Conservation (phyloP, 2,113 vertebrate species). For the Corvus hawaiiensis region DNA sequence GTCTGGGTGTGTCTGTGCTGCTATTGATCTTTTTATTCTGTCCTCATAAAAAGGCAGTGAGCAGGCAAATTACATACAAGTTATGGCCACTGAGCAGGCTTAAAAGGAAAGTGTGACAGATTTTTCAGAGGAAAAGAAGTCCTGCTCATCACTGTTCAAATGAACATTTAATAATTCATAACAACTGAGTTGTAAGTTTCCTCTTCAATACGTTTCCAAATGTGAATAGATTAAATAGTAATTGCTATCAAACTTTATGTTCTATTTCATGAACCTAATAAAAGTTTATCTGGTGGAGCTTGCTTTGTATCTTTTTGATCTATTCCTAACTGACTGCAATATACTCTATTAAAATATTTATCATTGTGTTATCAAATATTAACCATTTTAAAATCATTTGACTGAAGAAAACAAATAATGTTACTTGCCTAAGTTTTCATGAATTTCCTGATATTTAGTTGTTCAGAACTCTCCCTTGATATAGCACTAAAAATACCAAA, state of each 20-base stretch:
- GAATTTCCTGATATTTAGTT: conserved; percentile 47
- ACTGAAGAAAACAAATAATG: conserved; percentile 69
- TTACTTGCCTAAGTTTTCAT: conserved; percentile 68
- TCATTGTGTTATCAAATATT: conserved; percentile 75
- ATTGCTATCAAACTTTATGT: conserved; percentile 76
- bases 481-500: not conserved
- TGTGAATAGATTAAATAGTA: conserved; percentile 71
- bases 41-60: conserved; percentile 18
- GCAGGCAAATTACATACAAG: conserved; percentile 34
- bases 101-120: not conserved
- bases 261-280: conserved; percentile 71
- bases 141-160: conserved; percentile 55
- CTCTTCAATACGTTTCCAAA: conserved; percentile 68
- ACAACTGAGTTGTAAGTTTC: conserved; percentile 66
- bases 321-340: conserved; percentile 67
- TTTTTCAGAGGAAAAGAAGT: conserved; percentile 26
- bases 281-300: conserved; percentile 73
- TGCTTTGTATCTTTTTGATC: conserved; percentile 68
- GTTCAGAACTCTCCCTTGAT: not conserved
- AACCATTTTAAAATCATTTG: conserved; percentile 66
- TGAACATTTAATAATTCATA: conserved; percentile 76
- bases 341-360: conserved; percentile 78
- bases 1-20: not conserved
- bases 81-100: conserved; percentile 21
- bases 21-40: not conserved